Base-by-base conservation (phyloP, 2,113 vertebrate species). In the Murina feae region DNA sequence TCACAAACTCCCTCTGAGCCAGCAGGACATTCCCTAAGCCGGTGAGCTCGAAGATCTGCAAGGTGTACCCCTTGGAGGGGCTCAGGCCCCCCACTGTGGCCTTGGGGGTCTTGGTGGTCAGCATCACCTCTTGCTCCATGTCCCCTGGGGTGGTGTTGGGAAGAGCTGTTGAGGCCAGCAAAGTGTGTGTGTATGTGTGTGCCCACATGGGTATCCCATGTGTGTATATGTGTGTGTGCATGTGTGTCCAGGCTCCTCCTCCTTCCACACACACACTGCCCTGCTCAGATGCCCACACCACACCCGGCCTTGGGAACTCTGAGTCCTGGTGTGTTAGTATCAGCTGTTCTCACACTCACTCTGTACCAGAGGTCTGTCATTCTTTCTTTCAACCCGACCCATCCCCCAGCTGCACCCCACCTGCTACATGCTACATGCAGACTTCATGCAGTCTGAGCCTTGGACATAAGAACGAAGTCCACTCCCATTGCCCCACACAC, bases 61-160 rank as follows among this genome's bases (percentile, higher is more conserved):
- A 97, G 0, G 97, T 97, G 85, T 99, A 99, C 89, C 99, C 99
- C 97, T 99, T 99, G 74, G 97, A 97, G 74, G 99, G 98, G 97
- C 99, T 99, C 96, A 99, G 97, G 6, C 99, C 99, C 1, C 98
- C 99, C 63, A 99, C 99, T 0, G 99, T 99, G 6, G 98, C 99
- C 85, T 99, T 98, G 51, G 98, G 98, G 35, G 98, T 98, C 21
- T 98, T 99, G 95, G 99, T 99, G 87, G 99, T 99, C 98, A 99
- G 98, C 99, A 99, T 99, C 97, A 99, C 98, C 96, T 99, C 99
- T 28, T 99, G 99, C 94, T 99, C 99, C 0, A 98, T 98, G 95
- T 98, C 98, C 16, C 99, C 99, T 99, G 97, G 21, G 96, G 23
- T 16, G 79, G 90, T 84, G 86, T 86, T 32, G 85, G 93, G 97